Base-by-base conservation (phyloP, 2,888 invertebrate genomes). In the Brenthis hecate region DNA sequence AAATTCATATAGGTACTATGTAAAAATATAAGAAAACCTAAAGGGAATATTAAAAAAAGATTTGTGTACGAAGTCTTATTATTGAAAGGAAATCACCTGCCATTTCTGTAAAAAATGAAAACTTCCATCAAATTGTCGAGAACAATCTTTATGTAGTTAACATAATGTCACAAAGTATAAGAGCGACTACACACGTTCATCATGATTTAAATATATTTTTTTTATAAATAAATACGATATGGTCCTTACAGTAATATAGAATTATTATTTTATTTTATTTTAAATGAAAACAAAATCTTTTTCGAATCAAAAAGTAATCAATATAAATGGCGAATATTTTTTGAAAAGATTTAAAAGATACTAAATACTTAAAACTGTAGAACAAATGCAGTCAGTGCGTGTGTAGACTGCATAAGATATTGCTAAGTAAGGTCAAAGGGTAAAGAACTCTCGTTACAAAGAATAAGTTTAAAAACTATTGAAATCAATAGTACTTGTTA, bases 101-200 rank as follows among this genome's bases (percentile, higher is more conserved):
- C 60, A 60, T 14, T 28, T 50, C 13, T 16, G 28, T 28, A 13
- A 28, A 50, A 48, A 60, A 32, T 60, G 50, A 28, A 58, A 58
- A 50, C n/a, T 50, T 23, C 50, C 50, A 50, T 60, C 60, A 60
- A 50, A 60, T 48, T 50, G 16, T 50, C n/a, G 28, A 60, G 60
- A 50, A 60, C n/a, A 19, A 48, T 50, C 50, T 60, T 48, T 50
- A 60, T 50, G n/a, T 32, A 32, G 50, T 60, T 60, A 50, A 60
- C 13, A 28, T 50, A 60, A 60, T 60, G 58, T 13, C 14, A 50
- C 13, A 28, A 11, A 50, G 48, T 28, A 2, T 19, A 54, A 19
- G 11, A 11, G 36, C 36, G 1, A 11, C 2, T 36, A 11, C 2
- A 36, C 11, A 36, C 36, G 11, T 2, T 36, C 36, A 36, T 11